Evolutionary conservation across 2,888 invertebrate species (phyloP).

Genomic region (Caenorhabditis sinica): DNA sequence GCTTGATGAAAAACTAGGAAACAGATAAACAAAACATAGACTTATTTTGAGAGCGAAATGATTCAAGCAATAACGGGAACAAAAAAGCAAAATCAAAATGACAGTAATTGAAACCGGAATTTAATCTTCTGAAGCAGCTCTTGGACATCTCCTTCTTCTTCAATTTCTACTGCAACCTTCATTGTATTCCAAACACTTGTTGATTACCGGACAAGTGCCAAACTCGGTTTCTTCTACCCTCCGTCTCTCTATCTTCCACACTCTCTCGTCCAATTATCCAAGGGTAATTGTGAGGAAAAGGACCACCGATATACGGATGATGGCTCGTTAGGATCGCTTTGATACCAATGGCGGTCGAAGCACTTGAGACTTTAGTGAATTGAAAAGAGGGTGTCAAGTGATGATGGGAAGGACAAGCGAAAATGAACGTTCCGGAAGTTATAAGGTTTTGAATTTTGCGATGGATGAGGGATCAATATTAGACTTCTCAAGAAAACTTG

Average conservation of each 20-base stretch:
- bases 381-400: slow-evolving; percentile 54
- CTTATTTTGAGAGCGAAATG: not conserved
- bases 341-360: slow-evolving; percentile 52
- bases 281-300: slow-evolving; percentile 30
- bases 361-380: slow-evolving; percentile 56
- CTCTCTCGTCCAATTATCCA: slow-evolving; percentile 50
- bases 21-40: too few species aligned
- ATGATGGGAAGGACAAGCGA: slow-evolving; percentile 8
- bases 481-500: too few species aligned
- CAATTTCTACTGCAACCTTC: not conserved
- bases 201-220: slow-evolving; percentile 59
- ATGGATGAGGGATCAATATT: not conserved
- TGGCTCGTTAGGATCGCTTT: slow-evolving; percentile 65
- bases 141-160: not conserved
- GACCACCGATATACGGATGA: slow-evolving; percentile 22
- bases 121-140: not conserved
- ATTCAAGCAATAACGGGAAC: not conserved
- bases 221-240: slow-evolving; percentile 24
- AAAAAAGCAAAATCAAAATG: too few species aligned
- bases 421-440: slow-evolving; percentile 46
- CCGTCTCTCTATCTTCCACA: slow-evolving; percentile 16
- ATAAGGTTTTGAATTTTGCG: not conserved
- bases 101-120: slow-evolving; percentile 33
- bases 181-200: slow-evolving; percentile 62
- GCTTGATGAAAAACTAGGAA: too few species aligned